Percentiles rank a stretch among this genome's conserved stretches.
These are phyloP conservation scores for Hydrozoanthus gracilis DNA, from an alignment of 92 coral and sea anemone genomes.

Conservation along the genomic window DNA sequence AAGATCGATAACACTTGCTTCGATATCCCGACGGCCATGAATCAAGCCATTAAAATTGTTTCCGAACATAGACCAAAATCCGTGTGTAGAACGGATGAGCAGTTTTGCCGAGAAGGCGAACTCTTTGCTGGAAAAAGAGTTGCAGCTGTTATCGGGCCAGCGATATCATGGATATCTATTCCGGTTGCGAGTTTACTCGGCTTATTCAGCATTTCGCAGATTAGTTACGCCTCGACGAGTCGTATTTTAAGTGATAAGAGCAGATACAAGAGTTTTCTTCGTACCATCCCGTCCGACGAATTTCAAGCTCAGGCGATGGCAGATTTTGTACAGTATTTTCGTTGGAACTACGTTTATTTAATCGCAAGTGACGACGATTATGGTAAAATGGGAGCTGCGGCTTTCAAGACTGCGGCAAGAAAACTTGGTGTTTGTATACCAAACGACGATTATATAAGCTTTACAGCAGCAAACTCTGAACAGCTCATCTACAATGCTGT, in stretches of 20 bases:
- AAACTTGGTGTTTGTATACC: constrained; percentile 83
- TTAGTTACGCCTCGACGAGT: constrained; percentile 92
- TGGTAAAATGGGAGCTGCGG: constrained; percentile 92
- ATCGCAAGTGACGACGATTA: constrained; percentile 95
- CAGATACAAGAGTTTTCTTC: constrained; percentile 83
- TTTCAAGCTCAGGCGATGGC: constrained; percentile 97
- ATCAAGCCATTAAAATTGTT: constrained; percentile 83
- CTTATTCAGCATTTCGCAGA: constrained; percentile 85
- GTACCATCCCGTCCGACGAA: constrained; percentile 96
- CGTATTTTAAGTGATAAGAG: constrained; percentile 92
- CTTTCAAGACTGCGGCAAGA: constrained; percentile 82
- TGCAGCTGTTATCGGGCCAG: constrained; percentile 92
- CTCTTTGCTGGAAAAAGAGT: constrained; percentile 35
- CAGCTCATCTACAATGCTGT: constrained; percentile 61
- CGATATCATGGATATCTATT: constrained; percentile 83
- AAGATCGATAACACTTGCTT: constrained; percentile 84
- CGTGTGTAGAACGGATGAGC: constrained; percentile 69
- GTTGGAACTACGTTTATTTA: constrained; percentile 91
- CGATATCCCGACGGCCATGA: constrained; percentile 84
- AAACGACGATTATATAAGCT: constrained; percentile 81
- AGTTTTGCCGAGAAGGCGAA: constrained; percentile 60
- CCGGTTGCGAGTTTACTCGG: constrained; percentile 91
- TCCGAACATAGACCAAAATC: constrained; percentile 91
- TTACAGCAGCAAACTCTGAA: constrained; percentile 68
- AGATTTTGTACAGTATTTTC: constrained; percentile 73